Evolutionary conservation across 1,140 invertebrate genomes (phyloP), one percentile per base, ranked within the genome.

Genomic region (Dufourea novaeangliae): DNA sequence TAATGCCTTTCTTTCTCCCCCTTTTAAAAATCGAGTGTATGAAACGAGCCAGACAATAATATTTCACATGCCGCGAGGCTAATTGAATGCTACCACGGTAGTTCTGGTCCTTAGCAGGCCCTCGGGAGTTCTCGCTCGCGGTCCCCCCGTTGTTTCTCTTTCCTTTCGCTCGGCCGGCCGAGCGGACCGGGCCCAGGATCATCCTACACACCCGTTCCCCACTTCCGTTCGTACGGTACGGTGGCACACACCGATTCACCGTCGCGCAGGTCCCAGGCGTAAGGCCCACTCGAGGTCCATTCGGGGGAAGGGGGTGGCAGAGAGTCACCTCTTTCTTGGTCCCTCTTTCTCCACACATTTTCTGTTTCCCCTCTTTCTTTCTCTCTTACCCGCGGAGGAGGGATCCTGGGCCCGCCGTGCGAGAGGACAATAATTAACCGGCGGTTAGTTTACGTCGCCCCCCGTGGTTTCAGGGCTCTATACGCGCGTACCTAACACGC

Each of bases 51-150:
- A 84, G 88, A 88, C 86, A 89, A 90, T 89, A 88, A 91, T 91
- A 92, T 91, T 91, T 92, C 86, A 91, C 89, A 86, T 91, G 85
- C 87, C 84, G 87, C 88, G 90, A 88, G 81, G 88, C 88, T 92
- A 92, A 92, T 92, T 92, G 91, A 92, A 92, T 91, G 91, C 90
- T 92, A 92, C 91, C 88, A 89, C 88, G 89, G 89, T 91, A 91
- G 90, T 91, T 90, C 77, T 85, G 79, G 78, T 80, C 77, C 78
- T 83, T 86, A 86, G 81, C 81, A 70, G 81, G 72, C 81, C 62
- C 73, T 72, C 75, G 56, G 72, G 80, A 83, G 82, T 75, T 72
- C 71, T 80, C 77, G 59, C 27, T 37, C 34, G 22, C 27, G 10
- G 22, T 14, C 62, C 27, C 44, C 7, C 17, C 27, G 0, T 10